Evolutionary conservation across 2,797 vertebrate species (phyloP), one percentile per base, ranked within the genome.

Genomic region (Rhinella marina): DNA sequence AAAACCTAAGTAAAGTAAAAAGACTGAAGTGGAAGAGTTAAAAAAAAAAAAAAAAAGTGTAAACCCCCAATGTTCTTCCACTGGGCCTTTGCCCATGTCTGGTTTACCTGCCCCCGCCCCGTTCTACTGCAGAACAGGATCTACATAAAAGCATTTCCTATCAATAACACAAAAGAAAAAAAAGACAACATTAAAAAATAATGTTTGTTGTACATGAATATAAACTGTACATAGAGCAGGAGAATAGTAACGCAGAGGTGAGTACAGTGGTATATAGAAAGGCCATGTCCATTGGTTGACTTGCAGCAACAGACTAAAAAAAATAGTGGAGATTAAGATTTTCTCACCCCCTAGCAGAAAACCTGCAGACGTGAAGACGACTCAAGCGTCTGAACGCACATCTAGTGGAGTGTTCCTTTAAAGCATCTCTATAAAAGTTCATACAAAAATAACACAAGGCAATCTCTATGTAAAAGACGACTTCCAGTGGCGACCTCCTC

Each of bases 381-480:
- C 81, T 0, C 29, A 25, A n/a, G 14, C 19, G 81, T 29, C 59
- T 70, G 10, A 1, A 76, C 25, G 66, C 82, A 78, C 61, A 29
- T 84, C 62, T 61, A 81, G 87, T 86, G 87, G 83, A 81, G 83
- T 88, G 76, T 68, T 88, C 87, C 57, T 81, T 82, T 85, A 89
- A 81, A 89, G 88, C 80, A 86, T 79, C 85, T 82, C 84, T 89
- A 82, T 25, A 89, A 77, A 64, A 89, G 88, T 89, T 82, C 79
- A 89, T 89, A 89, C 50, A 86, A 89, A 89, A 86, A 84, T 86
- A 89, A 86, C 29, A 57, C 85, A 89, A 89, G 81, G 88, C 88
- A 89, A 89, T 89, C 85, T 89, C 87, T 88, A 89, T 41, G 57
- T 79, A 89, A 89, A 82, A 89, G 84, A 79, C 77, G 81, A 86